Conservation (phyloP, 1,140 invertebrate species). For the Leptinotarsa defecta region DNA sequence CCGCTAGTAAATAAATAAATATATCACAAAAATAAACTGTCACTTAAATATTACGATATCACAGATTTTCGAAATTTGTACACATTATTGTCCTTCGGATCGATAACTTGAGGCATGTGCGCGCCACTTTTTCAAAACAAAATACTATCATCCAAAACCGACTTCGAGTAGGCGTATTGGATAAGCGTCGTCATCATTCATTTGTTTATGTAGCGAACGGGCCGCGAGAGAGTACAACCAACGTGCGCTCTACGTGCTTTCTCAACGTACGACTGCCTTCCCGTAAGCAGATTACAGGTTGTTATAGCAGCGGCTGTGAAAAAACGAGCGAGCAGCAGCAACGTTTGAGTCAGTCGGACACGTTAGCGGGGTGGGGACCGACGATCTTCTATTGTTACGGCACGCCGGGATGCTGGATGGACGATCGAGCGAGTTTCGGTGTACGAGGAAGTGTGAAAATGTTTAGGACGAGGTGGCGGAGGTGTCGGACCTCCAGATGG, state of each 20-base stretch:
- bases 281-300: conserved; percentile 43
- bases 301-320: conserved; percentile 40
- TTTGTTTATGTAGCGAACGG: conserved; percentile 11
- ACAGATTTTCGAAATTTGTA: conserved; percentile 31
- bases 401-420: conserved; percentile 11
- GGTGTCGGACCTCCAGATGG: not conserved
- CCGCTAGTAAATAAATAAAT: conserved; percentile 5
- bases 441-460: conserved; percentile 30
- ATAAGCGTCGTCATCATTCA: conserved; percentile 26
- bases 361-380: conserved; percentile 19
- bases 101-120: conserved; percentile 16
- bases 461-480: conserved; percentile 14
- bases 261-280: conserved; percentile 34
- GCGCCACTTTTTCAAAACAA: conserved; percentile 20
- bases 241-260: conserved; percentile 19
- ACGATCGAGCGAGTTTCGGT: not conserved
- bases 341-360: conserved; percentile 13
- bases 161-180: conserved; percentile 10
- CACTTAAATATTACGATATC: conserved; percentile 32
- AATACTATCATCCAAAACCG: conserved; percentile 21
- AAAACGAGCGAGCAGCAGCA: conserved; percentile 32
- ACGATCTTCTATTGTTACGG: conserved; percentile 28
- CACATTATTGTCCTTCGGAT: conserved; percentile 14
- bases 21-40: conserved; percentile 24
- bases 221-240: conserved; percentile 12